A percentile compares a stretch with the other conserved stretches of the same genome.
These are phyloP conservation scores for Bujurquina vittata DNA, from an alignment of 2,113 vertebrate species.

Conservation along the genomic window DNA sequence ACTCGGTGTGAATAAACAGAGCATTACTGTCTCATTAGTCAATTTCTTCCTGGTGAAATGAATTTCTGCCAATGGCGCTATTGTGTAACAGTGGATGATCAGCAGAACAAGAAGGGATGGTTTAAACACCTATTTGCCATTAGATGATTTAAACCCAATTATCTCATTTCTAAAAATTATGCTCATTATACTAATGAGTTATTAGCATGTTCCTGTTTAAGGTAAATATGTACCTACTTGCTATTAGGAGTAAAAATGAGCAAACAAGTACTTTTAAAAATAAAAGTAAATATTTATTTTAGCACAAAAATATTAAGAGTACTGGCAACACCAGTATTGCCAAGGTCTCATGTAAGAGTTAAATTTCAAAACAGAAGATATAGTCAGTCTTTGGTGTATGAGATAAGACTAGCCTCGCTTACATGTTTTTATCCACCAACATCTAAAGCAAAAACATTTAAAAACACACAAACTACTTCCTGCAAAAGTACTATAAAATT, in stretches of 20 bases:
- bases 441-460: neutral
- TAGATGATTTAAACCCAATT: neutral
- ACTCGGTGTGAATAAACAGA: constrained; percentile 35
- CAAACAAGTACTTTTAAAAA: neutral
- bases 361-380: neutral
- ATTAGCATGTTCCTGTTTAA: neutral
- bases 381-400: neutral
- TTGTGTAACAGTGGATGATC: constrained; percentile 14
- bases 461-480: neutral
- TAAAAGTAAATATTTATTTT: neutral
- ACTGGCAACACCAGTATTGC: neutral
- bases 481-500: neutral
- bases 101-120: neutral
- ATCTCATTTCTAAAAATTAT: neutral
- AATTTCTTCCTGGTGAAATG: constrained; percentile 26
- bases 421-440: neutral
- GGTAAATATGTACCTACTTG: neutral
- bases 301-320: neutral
- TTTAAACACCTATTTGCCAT: constrained; percentile 5
- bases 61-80: constrained; percentile 1
- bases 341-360: neutral
- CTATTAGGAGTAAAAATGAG: neutral
- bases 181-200: neutral
- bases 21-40: constrained; percentile 47
- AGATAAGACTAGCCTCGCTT: neutral